Evolutionary conservation across 2,113 vertebrate genomes (phyloP).

Genomic region (Cheirogaleus medius): DNA sequence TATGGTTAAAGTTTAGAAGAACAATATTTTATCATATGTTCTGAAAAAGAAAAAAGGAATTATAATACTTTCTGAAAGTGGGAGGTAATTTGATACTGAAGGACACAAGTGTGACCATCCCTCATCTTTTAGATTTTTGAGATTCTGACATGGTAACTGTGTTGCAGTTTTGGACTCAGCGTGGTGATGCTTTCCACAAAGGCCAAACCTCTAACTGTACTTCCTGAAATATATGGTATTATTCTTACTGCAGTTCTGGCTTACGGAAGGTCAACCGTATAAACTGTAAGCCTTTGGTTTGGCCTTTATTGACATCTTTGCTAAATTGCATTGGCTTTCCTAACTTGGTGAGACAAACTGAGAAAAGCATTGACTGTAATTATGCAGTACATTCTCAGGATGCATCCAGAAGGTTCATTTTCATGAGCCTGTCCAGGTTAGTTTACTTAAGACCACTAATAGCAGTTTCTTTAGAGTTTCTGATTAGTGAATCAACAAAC

Average conservation of each 20-base stretch:
- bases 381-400: not conserved
- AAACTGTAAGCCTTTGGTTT: not conserved
- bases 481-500: not conserved
- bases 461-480: not conserved
- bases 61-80: not conserved
- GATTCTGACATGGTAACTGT: not conserved
- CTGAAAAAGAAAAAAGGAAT: not conserved
- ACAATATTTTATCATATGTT: not conserved
- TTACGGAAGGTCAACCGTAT: not conserved
- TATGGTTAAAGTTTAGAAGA: not conserved
- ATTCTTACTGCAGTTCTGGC: not conserved
- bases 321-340: not conserved
- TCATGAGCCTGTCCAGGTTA: not conserved
- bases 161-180: not conserved
- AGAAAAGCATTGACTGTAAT: not conserved
- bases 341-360: not conserved
- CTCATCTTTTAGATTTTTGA: not conserved
- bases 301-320: not conserved
- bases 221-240: not conserved
- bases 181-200: not conserved
- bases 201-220: not conserved
- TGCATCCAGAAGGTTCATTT: not conserved
- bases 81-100: not conserved
- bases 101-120: rapidly evolving
- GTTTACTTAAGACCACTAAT: not conserved